A percentile compares a stretch with the other conserved stretches of the same genome.
These are phyloP conservation scores for Elanoides forficatus DNA, from an alignment of 2,113 vertebrate genomes.

Conservation along the genomic window DNA sequence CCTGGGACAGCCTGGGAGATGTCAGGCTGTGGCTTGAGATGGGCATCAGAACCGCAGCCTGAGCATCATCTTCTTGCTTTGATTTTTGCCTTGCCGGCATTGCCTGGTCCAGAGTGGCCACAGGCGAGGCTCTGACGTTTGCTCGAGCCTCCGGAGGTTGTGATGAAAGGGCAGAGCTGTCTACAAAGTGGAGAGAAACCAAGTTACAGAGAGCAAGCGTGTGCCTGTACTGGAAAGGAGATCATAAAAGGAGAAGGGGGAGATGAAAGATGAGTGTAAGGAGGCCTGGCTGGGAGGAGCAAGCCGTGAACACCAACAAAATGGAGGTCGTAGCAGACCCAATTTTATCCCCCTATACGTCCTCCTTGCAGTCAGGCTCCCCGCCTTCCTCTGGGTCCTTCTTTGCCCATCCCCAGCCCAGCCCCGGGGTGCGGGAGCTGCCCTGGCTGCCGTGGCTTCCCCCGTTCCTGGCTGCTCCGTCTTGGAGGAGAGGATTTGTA, in stretches of 20 bases:
- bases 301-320: neutral
- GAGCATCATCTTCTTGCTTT: neutral
- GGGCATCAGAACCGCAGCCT: neutral
- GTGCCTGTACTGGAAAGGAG: neutral
- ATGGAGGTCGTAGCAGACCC: neutral
- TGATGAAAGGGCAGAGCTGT: neutral
- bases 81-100: neutral
- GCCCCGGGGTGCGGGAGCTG: fast-evolving
- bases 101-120: neutral
- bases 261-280: neutral
- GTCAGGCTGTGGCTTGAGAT: neutral
- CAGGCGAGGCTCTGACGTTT: neutral
- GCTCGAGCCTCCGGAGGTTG: fast-evolving
- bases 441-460: neutral
- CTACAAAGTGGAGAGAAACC: neutral
- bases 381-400: neutral
- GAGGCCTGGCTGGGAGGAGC: neutral
- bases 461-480: neutral
- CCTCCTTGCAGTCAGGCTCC: neutral
- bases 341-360: fast-evolving
- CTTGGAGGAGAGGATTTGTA: neutral
- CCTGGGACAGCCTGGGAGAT: neutral
- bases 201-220: neutral
- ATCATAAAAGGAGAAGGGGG: neutral
- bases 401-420: neutral